Evolutionary conservation across 2,113 vertebrate species (phyloP).

Genomic region (Reinhardtius hippoglossoides): DNA sequence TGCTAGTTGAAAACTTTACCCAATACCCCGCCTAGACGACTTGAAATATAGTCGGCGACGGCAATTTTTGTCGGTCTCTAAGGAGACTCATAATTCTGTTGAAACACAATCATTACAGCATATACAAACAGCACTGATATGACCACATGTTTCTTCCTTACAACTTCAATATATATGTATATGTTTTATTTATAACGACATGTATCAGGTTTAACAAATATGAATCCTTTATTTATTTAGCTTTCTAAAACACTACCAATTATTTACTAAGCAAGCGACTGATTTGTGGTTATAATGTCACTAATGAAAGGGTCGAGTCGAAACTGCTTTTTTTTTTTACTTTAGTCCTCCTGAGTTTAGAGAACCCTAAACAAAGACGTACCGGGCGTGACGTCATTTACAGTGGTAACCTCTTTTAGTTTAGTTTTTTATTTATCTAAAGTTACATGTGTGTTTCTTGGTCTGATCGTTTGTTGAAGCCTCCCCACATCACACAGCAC

Average conservation of each 20-base stretch:
- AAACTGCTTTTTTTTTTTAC: neutral
- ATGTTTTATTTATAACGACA: too few species aligned
- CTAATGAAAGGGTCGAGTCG: too few species aligned
- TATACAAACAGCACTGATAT: too few species aligned
- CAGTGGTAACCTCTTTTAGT: neutral
- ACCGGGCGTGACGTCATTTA: neutral
- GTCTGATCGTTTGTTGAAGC: neutral
- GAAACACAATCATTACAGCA: too few species aligned
- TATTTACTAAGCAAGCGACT: too few species aligned
- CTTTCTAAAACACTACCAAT: neutral
- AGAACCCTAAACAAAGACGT: neutral
- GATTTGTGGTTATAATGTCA: too few species aligned
- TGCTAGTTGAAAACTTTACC: conserved; percentile 79
- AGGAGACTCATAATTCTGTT: too few species aligned
- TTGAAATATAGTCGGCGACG: conserved; percentile 72
- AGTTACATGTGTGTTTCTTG: neutral
- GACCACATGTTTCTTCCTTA: too few species aligned
- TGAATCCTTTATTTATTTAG: too few species aligned
- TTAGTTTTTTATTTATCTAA: neutral
- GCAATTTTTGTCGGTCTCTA: conserved; percentile 41
- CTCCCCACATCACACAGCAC: too few species aligned
- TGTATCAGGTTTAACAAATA: too few species aligned
- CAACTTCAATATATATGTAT: too few species aligned
- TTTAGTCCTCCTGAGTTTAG: neutral
- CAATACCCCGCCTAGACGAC: conserved; percentile 73